phyloP scores from a whole-genome alignment of 2,797 vertebrate species.

The Lemur catta region DNA sequence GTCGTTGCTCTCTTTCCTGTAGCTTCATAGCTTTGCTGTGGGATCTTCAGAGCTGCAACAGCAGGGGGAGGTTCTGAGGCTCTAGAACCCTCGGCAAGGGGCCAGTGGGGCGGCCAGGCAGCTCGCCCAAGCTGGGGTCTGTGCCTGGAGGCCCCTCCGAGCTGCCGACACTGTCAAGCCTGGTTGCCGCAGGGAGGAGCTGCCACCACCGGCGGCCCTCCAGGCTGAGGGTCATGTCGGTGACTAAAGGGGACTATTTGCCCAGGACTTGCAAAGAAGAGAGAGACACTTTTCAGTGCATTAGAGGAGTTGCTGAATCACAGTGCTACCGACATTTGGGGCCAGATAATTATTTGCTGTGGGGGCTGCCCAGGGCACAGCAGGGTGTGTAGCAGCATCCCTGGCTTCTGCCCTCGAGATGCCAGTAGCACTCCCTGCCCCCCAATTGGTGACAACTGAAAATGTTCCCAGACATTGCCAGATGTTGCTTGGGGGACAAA shows the following conservation, averaged over 20 bases:
- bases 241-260: neutral
- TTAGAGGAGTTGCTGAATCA: accelerated
- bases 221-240: neutral
- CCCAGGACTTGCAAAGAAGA: neutral
- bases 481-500: neutral
- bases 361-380: neutral
- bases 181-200: neutral
- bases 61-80: neutral
- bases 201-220: neutral
- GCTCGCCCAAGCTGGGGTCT: neutral
- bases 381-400: too few species aligned
- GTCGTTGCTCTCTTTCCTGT: accelerated
- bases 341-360: accelerated
- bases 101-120: neutral
- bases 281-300: neutral
- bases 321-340: neutral
- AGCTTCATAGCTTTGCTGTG: accelerated
- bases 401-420: neutral
- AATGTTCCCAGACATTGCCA: neutral
- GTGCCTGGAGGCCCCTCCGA: neutral
- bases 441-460: neutral
- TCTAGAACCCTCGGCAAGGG: accelerated
- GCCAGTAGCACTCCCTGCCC: neutral
- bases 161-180: neutral
- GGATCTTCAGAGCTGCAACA: neutral